Conservation (phyloP, 2,797 vertebrate genomes). For the Eulemur mongoz region DNA sequence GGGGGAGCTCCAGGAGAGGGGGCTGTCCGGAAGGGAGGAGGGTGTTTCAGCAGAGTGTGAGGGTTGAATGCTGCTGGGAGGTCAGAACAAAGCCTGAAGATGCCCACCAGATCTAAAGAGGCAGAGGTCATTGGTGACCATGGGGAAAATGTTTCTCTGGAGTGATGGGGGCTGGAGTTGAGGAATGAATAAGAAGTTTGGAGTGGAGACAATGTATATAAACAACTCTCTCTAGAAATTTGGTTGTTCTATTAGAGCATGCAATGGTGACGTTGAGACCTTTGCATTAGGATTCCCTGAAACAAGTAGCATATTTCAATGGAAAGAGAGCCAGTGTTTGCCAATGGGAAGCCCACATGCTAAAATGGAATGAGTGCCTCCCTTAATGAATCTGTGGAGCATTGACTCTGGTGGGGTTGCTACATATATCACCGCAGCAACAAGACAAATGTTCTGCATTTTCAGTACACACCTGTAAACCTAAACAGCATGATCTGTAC, state of each 20-base stretch:
- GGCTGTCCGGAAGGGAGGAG: neutral
- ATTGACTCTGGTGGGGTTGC: neutral
- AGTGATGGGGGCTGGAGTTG: neutral
- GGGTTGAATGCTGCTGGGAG: neutral
- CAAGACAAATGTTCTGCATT: conserved; percentile 36
- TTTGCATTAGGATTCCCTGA: neutral
- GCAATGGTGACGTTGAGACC: neutral
- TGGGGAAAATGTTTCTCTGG: neutral
- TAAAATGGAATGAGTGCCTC: neutral
- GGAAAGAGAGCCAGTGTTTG: neutral
- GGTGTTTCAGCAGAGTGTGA: neutral
- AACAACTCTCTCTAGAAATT: conserved; percentile 29
- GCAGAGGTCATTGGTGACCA: neutral
- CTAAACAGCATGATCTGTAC: neutral
- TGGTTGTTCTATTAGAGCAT: neutral
- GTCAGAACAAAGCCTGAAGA: neutral
- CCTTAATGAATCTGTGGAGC: neutral
- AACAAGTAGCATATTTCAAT: conserved; percentile 30
- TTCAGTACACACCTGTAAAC: neutral
- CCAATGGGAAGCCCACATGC: neutral
- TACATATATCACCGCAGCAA: neutral
- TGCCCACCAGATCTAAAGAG: neutral
- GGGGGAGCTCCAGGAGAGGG: neutral
- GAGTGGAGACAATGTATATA: neutral
- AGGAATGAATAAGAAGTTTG: neutral